These are phyloP conservation scores for Toxotes lorentzi DNA, from an alignment of 2,797 vertebrate genomes.

Conservation along the genomic window DNA sequence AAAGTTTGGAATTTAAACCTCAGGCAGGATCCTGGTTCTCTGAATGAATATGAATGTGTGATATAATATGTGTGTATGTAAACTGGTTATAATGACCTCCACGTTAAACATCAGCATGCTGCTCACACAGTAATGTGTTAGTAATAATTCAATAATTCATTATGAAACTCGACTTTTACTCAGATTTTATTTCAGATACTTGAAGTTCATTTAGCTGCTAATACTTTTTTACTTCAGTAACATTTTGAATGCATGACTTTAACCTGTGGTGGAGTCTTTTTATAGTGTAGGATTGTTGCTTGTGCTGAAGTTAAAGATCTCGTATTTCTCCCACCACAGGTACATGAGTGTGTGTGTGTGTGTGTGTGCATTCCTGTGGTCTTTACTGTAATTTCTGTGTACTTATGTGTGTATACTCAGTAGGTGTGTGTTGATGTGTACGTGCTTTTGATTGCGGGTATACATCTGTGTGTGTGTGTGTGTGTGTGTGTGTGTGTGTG, in stretches of 20 bases:
- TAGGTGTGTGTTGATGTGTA: background rate
- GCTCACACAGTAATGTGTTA: background rate
- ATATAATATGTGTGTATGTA: no score
- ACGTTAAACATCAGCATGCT: background rate
- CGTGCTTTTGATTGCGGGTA: constrained; percentile 21
- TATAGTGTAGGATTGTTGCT: background rate
- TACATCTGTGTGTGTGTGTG: background rate
- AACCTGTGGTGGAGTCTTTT: no score
- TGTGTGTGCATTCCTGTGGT: background rate
- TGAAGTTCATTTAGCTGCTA: no score
- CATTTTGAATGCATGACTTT: no score
- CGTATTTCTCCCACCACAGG: background rate
- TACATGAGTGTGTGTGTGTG: background rate
- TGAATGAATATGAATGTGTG: no score
- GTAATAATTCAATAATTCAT: no score
- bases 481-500: constrained; percentile 13
- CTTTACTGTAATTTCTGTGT: constrained; percentile 13
- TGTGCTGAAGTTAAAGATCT: background rate
- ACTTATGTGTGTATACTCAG: background rate
- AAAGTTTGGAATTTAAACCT: no score
- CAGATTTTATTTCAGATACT: no score
- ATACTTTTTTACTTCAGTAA: background rate
- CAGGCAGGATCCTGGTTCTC: no score
- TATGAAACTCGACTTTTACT: no score
- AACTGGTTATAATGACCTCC: background rate